Base-by-base conservation (phyloP, 1,140 invertebrate genomes). In the Bombus waltoni region DNA sequence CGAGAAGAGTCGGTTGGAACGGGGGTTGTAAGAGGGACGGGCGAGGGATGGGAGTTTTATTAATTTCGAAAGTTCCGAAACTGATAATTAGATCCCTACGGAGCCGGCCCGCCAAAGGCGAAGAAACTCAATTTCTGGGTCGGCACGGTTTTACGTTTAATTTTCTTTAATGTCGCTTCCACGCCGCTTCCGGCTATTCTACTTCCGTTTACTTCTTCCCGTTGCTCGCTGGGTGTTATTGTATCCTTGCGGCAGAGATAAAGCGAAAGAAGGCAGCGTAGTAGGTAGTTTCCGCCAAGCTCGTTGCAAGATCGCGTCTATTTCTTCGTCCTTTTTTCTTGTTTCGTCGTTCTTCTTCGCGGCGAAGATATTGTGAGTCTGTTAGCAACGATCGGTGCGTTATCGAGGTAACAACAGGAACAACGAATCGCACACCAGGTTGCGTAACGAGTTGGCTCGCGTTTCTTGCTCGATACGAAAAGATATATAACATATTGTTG, bases 1-100 rank as follows among this genome's bases (percentile, higher is more conserved):
- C 38, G 83, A 81, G 75, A 88, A 70, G 85, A 47, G 62, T 32
- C 1, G 59, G 28, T n/a, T 81, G 83, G 83, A 40, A 59, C 13
- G 77, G 25, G 15, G 4, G 25, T 66, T 59, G 13, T 10, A 40
- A 75, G 71, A 62, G 70, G 35, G 59, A 42, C 47, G 47, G 47
- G 18, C 35, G 42, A 71, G 83, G 77, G 85, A 86, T 72, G 76
- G 62, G 87, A 94, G 93, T 94, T 94, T 94, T 94, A 94, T 94
- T 94, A 94, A 94, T 94, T 93, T 94, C 90, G 81, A 93, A 94
- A 94, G 89, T 94, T 94, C 87, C 88, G 82, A 88, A 94, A 94
- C 93, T 94, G 92, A 94, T 94, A 94, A 94, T 94, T 94, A 94
- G 93, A 94, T 93, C 91, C 92, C 89, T 75, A 83, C 84, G 87